A percentile compares a stretch with the other conserved stretches of the same genome.
These are phyloP conservation scores for Microcebus ravelobensis DNA, from an alignment of 2,113 vertebrate genomes.

Conservation along the genomic window DNA sequence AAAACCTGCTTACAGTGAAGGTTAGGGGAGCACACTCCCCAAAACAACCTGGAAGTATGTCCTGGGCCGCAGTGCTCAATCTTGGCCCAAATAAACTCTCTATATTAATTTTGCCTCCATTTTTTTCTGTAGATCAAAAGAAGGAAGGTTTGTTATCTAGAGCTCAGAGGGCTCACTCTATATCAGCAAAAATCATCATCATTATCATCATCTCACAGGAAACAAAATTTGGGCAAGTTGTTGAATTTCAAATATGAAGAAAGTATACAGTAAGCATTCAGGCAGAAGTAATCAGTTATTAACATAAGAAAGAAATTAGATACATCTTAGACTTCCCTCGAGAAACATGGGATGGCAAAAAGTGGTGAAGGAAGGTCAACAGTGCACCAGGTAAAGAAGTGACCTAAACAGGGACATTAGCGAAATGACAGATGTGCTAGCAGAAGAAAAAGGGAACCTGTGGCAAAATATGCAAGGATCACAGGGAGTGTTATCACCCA, in stretches of 20 bases:
- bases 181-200: not conserved
- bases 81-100: not conserved
- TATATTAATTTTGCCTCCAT: not conserved
- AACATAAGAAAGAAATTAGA: not conserved
- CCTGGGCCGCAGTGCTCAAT: not conserved
- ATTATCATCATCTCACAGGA: not conserved
- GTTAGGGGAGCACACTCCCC: not conserved
- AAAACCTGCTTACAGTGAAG: not conserved
- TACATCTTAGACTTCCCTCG: not conserved
- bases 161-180: not conserved
- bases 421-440: not conserved
- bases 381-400: not conserved
- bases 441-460: not conserved
- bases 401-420: not conserved
- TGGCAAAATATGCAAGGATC: not conserved
- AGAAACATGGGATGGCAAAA: not conserved
- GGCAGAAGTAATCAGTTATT: not conserved
- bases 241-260: conserved; percentile 26
- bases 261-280: not conserved
- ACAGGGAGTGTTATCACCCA: not conserved
- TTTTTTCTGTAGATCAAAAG: not conserved
- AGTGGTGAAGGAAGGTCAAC: not conserved
- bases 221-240: not conserved
- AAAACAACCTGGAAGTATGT: not conserved
- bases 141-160: not conserved